Conservation (phyloP, 2,113 vertebrate genomes). For the Ancistrus triradiatus region DNA sequence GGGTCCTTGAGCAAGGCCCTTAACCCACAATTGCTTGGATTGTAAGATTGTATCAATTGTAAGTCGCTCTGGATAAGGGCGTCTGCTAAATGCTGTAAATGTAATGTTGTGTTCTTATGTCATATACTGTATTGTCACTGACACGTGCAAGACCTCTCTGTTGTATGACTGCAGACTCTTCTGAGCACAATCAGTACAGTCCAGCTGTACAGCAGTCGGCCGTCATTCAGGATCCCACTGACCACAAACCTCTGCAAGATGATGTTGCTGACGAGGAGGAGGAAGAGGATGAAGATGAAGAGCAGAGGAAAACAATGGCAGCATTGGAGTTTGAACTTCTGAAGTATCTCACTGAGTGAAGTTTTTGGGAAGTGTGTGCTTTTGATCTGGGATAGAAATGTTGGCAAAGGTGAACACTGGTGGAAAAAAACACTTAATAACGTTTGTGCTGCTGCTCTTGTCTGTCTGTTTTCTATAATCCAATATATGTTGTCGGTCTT, state of each 20-base stretch:
- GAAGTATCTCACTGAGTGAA: constrained; percentile 63
- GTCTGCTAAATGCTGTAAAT: no score
- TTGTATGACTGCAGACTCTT: constrained; percentile 43
- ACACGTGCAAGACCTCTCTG: no score
- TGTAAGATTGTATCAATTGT: neutral
- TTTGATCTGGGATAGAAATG: no score
- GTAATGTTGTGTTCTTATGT: no score
- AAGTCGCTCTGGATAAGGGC: neutral
- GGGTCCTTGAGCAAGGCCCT: no score
- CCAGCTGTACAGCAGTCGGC: constrained; percentile 6
- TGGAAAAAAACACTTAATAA: neutral
- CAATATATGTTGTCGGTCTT: neutral
- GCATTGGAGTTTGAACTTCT: constrained; percentile 68
- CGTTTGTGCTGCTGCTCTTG: neutral
- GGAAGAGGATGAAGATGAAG: constrained; percentile 67
- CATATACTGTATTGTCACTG: no score
- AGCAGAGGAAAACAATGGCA: constrained; percentile 61
- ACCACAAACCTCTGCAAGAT: constrained; percentile 58
- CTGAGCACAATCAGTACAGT: constrained; percentile 35
- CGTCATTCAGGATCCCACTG: constrained; percentile 39
- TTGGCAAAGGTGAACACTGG: neutral
- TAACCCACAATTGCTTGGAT: neutral
- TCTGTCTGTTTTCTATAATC: neutral
- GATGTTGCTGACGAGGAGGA: constrained; percentile 55
- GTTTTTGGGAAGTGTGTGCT: no score